A percentile compares a stretch with the other conserved stretches of the same genome.
These are phyloP conservation scores for Talpa occidentalis DNA, from an alignment of 2,113 vertebrate genomes.

Conservation along the genomic window DNA sequence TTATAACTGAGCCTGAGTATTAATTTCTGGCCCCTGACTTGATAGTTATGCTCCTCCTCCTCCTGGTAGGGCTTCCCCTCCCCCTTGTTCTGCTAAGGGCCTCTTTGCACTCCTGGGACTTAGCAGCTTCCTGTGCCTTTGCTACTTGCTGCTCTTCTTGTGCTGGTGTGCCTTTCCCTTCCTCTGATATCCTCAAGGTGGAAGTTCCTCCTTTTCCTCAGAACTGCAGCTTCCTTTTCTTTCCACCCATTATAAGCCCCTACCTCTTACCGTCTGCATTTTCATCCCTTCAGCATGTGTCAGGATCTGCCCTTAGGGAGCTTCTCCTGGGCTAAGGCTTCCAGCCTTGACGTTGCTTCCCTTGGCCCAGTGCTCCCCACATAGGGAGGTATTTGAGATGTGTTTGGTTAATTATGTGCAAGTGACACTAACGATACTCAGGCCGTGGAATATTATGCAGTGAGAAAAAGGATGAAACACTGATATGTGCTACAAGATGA, in stretches of 20 bases:
- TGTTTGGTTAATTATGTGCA: not conserved
- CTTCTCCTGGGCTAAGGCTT: not conserved
- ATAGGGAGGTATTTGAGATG: not conserved
- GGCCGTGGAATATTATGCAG: rapidly evolving
- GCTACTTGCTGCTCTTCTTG: not conserved
- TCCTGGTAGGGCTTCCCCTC: rapidly evolving
- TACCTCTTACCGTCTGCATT: not conserved
- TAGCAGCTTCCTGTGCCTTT: not conserved
- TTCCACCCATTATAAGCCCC: rapidly evolving
- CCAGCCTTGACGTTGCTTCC: not conserved
- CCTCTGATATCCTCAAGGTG: not conserved
- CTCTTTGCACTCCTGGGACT: rapidly evolving
- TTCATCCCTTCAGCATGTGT: rapidly evolving
- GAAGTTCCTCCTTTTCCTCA: rapidly evolving
- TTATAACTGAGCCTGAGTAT: not conserved
- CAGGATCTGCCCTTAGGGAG: not conserved
- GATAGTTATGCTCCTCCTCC: not conserved
- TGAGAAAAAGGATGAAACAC: not conserved
- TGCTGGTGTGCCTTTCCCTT: not conserved
- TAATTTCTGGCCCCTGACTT: not conserved
- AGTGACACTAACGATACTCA: rapidly evolving
- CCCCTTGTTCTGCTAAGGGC: rapidly evolving
- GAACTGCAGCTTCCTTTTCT: not conserved
- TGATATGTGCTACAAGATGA: not conserved
- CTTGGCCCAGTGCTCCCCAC: not conserved